Evolutionary conservation across 2,797 vertebrate species (phyloP).

Genomic region (Sphenopsis melanotis): DNA sequence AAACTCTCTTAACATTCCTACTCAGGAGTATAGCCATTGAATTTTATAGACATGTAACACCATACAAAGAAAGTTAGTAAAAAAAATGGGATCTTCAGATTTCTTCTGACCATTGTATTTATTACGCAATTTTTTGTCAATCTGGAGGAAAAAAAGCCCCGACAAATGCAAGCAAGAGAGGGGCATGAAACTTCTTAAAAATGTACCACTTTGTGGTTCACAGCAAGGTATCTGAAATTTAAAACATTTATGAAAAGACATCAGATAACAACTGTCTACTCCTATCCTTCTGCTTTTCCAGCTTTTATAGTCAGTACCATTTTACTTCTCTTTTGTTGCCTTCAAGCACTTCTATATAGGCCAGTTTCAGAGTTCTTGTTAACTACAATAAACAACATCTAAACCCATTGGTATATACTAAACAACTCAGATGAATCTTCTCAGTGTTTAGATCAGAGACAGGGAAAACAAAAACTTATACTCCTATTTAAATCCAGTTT

Average conservation of each 20-base stretch:
- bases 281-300: neutral
- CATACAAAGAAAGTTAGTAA: neutral
- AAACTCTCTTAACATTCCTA: neutral
- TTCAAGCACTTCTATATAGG: neutral
- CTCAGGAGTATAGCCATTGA: neutral
- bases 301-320: neutral
- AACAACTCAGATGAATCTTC: neutral
- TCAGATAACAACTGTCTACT: neutral
- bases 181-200: neutral
- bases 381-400: neutral
- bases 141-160: neutral
- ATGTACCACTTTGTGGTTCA: accelerated
- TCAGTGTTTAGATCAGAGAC: neutral
- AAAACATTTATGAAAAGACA: neutral
- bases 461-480: neutral
- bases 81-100: neutral
- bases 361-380: neutral
- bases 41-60: neutral
- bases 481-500: neutral
- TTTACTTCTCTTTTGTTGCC: neutral
- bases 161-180: neutral
- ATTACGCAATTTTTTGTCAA: neutral
- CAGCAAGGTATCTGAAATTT: neutral
- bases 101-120: neutral
- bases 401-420: neutral